These are phyloP conservation scores for Paramisgurnus dabryanus DNA, from an alignment of 2,113 vertebrate species.

Conservation along the genomic window DNA sequence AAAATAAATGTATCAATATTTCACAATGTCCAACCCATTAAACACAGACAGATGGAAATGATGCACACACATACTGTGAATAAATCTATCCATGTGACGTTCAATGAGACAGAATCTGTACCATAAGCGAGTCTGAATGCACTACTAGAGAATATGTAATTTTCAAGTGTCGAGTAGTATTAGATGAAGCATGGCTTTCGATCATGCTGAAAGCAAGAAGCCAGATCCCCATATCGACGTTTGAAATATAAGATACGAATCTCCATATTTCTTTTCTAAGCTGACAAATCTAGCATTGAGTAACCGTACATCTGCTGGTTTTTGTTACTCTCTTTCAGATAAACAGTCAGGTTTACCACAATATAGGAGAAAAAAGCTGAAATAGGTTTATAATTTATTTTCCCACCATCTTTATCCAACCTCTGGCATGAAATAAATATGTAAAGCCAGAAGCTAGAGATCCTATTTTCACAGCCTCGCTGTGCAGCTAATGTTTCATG, in stretches of 20 bases:
- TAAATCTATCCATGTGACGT: background rate
- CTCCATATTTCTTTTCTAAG: conserved; percentile 41
- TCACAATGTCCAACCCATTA: conserved; percentile 8
- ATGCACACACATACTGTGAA: background rate
- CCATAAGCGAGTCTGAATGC: background rate
- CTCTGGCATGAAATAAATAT: conserved; percentile 68
- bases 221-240: conserved; percentile 48
- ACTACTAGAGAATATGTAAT: conserved; percentile 10
- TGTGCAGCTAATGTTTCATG: conserved; percentile 59
- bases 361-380: conserved; percentile 45
- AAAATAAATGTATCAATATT: conserved; percentile 25
- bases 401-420: conserved; percentile 55
- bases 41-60: background rate
- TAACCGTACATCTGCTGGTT: conserved; percentile 52
- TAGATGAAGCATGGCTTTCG: conserved; percentile 18
- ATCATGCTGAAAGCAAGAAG: conserved; percentile 8
- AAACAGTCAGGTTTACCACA: conserved; percentile 45
- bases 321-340: conserved; percentile 51
- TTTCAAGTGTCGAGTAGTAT: conserved; percentile 7
- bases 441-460: conserved; percentile 53
- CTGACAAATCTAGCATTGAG: conserved; percentile 55
- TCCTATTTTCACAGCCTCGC: conserved; percentile 61
- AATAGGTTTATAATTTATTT: conserved; percentile 64
- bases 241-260: conserved; percentile 52
- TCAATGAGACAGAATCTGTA: background rate